Evolutionary conservation across 2,888 invertebrate genomes (phyloP).

Genomic region (Agrochola litura): DNA sequence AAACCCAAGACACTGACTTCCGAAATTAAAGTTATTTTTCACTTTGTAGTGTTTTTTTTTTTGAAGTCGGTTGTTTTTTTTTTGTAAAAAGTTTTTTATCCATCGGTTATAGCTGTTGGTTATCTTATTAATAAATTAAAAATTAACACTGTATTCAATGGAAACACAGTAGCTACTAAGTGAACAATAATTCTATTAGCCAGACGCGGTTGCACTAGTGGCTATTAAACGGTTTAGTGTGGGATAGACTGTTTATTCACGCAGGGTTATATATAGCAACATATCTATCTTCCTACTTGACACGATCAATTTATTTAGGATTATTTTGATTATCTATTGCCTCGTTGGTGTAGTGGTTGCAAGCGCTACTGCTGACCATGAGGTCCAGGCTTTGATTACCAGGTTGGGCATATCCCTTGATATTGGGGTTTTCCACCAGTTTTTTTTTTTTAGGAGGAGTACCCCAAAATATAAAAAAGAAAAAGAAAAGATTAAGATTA

Average conservation of each 20-base stretch:
- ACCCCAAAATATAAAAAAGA: background rate
- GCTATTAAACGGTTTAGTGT: constrained; percentile 30
- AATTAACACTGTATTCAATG: no score
- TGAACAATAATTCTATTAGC: background rate
- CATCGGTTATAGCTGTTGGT: no score
- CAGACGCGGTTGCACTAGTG: constrained; percentile 31
- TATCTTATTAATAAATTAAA: no score
- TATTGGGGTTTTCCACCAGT: no score
- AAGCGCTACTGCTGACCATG: background rate
- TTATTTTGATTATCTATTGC: background rate
- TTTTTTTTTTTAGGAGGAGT: background rate
- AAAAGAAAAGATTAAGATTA: no score
- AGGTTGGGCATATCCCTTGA: background rate
- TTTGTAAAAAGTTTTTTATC: no score
- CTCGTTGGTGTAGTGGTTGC: no score
- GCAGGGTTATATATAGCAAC: background rate
- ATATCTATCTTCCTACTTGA: background rate
- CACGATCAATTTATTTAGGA: background rate
- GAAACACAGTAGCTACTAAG: no score
- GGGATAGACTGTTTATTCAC: constrained; percentile 18
- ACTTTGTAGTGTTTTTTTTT: no score
- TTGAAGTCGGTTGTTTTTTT: no score
- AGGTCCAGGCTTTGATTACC: background rate
- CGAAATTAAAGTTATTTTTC: no score
- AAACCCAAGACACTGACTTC: no score